phyloP scores from a whole-genome alignment of 2,113 vertebrate species.

The Halcyon senegalensis region DNA sequence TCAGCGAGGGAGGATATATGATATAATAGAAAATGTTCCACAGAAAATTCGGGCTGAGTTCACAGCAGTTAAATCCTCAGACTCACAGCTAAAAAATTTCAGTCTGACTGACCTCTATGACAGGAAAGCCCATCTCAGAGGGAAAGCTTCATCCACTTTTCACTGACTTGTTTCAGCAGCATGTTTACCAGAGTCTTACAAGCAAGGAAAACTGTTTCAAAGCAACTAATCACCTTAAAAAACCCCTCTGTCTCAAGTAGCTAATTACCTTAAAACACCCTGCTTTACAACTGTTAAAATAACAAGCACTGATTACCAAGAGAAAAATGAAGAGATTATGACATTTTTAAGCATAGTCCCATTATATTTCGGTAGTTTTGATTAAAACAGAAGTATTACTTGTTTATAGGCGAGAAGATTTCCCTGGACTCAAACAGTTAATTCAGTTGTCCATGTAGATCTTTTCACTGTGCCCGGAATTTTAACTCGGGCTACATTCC shows the following conservation, averaged over 20 bases:
- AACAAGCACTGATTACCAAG: not conserved
- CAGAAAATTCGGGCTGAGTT: not conserved
- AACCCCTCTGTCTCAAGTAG: not conserved
- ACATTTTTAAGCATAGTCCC: not conserved
- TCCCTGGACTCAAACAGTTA: slow-evolving; percentile 31
- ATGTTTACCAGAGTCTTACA: not conserved
- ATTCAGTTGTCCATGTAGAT: slow-evolving; percentile 44
- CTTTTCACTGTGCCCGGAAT: slow-evolving; percentile 75
- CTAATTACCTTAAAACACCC: not conserved
- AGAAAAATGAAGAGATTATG: not conserved
- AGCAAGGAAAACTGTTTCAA: not conserved
- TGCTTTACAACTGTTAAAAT: not conserved
- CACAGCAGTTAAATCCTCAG: not conserved
- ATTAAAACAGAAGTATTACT: not conserved
- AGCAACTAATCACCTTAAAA: not conserved
- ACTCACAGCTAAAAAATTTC: not conserved
- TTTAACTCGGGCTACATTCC: slow-evolving; percentile 76
- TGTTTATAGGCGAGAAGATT: not conserved
- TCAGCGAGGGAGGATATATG: not conserved
- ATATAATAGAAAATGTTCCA: not conserved
- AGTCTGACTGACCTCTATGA: not conserved
- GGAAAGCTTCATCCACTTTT: not conserved
- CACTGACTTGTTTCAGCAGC: not conserved
- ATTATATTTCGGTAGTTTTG: not conserved
- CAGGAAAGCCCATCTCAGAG: not conserved